Evolutionary conservation across 2,797 vertebrate genomes (phyloP).

Genomic region (Falco rusticolus): DNA sequence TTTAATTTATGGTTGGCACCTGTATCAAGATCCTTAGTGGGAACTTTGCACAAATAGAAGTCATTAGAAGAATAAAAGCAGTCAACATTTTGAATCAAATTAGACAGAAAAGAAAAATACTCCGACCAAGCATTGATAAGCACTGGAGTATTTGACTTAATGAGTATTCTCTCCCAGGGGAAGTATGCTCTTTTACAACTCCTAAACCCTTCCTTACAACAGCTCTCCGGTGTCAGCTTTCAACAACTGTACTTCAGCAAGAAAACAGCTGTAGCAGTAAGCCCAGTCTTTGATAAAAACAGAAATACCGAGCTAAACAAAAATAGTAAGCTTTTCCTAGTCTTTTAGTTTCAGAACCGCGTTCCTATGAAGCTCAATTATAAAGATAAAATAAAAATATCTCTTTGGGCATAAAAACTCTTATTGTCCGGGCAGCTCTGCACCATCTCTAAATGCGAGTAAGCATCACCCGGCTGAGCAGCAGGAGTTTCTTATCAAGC

Average conservation of each 20-base stretch:
- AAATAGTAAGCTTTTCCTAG: background rate
- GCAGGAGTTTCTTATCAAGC: background rate
- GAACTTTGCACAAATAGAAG: background rate
- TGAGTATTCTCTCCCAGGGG: background rate
- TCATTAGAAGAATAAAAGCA: background rate
- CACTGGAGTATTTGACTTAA: background rate
- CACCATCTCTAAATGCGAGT: accelerated
- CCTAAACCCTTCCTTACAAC: background rate
- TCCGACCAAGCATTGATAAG: background rate
- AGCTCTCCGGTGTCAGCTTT: background rate
- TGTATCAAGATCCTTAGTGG: background rate
- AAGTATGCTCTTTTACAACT: background rate
- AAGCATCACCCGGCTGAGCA: background rate
- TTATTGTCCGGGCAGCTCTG: accelerated
- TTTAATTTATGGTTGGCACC: background rate
- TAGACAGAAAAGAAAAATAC: background rate
- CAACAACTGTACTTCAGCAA: background rate
- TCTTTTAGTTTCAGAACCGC: background rate
- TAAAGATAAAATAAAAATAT: background rate
- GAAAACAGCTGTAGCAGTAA: background rate
- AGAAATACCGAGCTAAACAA: background rate
- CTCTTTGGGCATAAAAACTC: background rate
- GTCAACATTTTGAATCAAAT: background rate
- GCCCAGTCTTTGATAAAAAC: background rate
- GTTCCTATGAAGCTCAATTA: background rate